Evolutionary conservation across 2,888 invertebrate species (phyloP).

Genomic region (Strigamia maritima): DNA sequence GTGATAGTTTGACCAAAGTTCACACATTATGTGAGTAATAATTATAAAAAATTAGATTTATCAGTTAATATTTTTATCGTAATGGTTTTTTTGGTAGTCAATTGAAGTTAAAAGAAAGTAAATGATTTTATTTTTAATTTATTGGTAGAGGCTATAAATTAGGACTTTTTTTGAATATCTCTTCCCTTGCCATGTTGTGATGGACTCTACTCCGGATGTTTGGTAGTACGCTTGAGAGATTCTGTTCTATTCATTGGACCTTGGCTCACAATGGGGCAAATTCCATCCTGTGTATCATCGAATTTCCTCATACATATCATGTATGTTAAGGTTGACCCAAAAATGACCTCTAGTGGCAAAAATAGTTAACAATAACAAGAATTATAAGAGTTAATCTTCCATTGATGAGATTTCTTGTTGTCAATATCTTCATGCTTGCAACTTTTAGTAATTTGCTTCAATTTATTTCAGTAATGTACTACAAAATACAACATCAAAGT

Average conservation of each 20-base stretch:
- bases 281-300: conserved; percentile 10
- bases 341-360: not conserved
- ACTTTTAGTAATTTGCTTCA: too few relatives aligned
- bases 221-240: not conserved
- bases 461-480: too few relatives aligned
- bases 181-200: not conserved
- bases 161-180: not conserved
- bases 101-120: too few relatives aligned
- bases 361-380: not conserved
- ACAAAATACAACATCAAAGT: too few relatives aligned
- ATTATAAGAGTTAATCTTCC: too few relatives aligned
- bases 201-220: conserved; percentile 15
- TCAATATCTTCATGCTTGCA: not conserved
- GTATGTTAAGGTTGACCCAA: not conserved
- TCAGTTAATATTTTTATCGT: too few relatives aligned
- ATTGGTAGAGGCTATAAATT: not conserved
- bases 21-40: too few relatives aligned
- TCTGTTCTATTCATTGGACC: conserved; percentile 10
- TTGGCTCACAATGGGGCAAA: conserved; percentile 6
- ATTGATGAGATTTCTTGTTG: not conserved
- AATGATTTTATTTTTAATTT: too few relatives aligned
- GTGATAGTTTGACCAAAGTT: too few relatives aligned
- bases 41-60: too few relatives aligned
- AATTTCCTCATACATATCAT: conserved; percentile 4
- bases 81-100: too few relatives aligned